These are phyloP conservation scores for Artibeus lituratus DNA, from an alignment of 2,797 vertebrate genomes.

Conservation along the genomic window DNA sequence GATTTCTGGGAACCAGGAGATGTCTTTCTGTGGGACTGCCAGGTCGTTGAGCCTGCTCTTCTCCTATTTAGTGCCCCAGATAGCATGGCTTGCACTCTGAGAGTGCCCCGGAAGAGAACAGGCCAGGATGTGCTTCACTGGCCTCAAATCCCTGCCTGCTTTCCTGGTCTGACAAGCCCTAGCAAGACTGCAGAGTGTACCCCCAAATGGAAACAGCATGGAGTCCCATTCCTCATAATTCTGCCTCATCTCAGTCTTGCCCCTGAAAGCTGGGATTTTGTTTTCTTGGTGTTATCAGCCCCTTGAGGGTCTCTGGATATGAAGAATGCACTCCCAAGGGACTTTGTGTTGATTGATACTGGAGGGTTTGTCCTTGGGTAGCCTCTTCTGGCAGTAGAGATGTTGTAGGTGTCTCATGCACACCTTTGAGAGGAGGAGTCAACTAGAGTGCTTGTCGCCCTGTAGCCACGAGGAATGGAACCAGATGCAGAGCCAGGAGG, in stretches of 20 bases:
- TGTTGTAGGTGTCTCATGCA: background rate
- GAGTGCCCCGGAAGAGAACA: background rate
- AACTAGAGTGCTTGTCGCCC: conserved; percentile 64
- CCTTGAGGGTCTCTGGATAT: conserved; percentile 3
- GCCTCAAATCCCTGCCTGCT: background rate
- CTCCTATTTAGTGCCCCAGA: background rate
- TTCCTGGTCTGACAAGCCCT: background rate
- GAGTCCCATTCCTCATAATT: background rate
- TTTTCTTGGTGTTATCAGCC: background rate
- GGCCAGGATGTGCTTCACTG: background rate
- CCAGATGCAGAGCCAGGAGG: conserved; percentile 90
- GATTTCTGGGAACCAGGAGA: background rate
- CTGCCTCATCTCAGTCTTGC: conserved; percentile 24
- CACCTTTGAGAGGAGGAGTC: background rate
- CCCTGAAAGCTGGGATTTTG: background rate
- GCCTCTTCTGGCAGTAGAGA: background rate
- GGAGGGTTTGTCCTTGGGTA: background rate
- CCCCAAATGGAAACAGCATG: background rate
- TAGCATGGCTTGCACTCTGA: background rate
- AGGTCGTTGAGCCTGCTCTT: background rate
- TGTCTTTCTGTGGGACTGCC: background rate
- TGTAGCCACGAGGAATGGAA: conserved; percentile 94
- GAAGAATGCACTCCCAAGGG: background rate
- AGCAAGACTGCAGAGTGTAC: background rate
- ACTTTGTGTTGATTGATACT: background rate